Base-by-base conservation (phyloP, 1,140 invertebrate genomes). In the Aphidius ervi region DNA sequence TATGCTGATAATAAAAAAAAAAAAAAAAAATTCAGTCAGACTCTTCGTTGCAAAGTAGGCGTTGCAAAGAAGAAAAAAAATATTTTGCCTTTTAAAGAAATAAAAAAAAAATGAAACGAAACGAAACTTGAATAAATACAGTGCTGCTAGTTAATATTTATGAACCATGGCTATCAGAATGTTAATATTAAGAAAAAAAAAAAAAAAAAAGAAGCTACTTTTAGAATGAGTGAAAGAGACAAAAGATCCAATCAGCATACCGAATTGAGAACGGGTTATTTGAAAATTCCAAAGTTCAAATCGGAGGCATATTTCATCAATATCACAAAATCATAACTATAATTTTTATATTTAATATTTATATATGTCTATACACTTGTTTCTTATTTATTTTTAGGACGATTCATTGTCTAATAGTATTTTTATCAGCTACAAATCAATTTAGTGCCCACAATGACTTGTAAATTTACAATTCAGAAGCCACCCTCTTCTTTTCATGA, bases 131-230 rank as follows among this genome's bases (percentile, higher is more conserved):
- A 39, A 40, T 37, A 40, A 23, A 52, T 54, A 42, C n/a, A 40
- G 42, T 41, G 52, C n/a, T 41, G 41, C 40, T 42, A 10, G 52
- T 54, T 42, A 54, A 54, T 54, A 54, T 54, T 42, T 54, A 54
- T 39, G n/a, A n/a, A n/a, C 5, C 40, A 42, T 42, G 40, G 50
- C 50, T 52, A 52, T 8, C 37, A 40, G 52, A 54, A 54, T 54
- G 52, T 42, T n/a, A 54, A 54, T 40, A 40, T 5, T 54, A 39
- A 9, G 31, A 39, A 37, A 37, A 3, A 31, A 31, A 37, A 37
- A 3, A 31, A 31, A 31, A 31, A 31, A 31, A 31, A 31, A 3
- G 23, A 16, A 3, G 23, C 23, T 31, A 31, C 23, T 31, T 31
- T 31, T 31, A 31, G 23, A 31, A 31, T 31, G 37, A 6, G 23